Conservation (phyloP, 2,888 invertebrate genomes). For the Drosophila meridiana region DNA sequence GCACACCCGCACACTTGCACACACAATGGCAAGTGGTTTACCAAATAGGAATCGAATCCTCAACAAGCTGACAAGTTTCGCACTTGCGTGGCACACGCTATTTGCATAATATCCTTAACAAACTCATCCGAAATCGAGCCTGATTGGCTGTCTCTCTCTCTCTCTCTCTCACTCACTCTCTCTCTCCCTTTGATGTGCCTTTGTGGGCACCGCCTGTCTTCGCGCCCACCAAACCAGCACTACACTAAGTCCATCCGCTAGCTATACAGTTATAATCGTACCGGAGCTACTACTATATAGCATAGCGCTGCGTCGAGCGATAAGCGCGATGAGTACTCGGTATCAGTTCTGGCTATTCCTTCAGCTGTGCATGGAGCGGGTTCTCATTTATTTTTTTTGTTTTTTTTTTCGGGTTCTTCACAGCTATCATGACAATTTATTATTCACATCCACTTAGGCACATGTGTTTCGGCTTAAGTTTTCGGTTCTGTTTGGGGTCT, state of each 20-base stretch:
- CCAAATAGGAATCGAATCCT: constrained; percentile 35
- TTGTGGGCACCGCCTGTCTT: constrained; percentile 47
- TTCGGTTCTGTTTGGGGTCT: constrained; percentile 8
- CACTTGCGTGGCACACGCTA: constrained; percentile 74
- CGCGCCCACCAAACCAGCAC: constrained; percentile 32
- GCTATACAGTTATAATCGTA: constrained; percentile 32
- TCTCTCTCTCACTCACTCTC: background rate
- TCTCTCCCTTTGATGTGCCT: constrained; percentile 54
- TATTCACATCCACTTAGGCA: constrained; percentile 50
- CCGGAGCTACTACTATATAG: constrained; percentile 8
- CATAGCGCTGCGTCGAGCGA: constrained; percentile 10
- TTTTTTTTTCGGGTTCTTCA: constrained; percentile 1
- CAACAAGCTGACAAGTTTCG: constrained; percentile 66
- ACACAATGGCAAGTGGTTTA: constrained; percentile 38
- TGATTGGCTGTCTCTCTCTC: background rate
- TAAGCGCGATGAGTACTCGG: constrained; percentile 31
- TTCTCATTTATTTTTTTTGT: background rate
- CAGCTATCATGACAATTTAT: constrained; percentile 29
- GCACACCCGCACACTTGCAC: constrained; percentile 13
- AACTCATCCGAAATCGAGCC: constrained; percentile 13
- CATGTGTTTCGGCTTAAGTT: constrained; percentile 46
- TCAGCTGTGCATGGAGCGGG: background rate
- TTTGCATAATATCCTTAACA: constrained; percentile 41
- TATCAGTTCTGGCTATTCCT: constrained; percentile 22
- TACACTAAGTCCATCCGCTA: background rate